phyloP scores from a whole-genome alignment of 92 coral and sea anemone species.

The Porites divaricata region DNA sequence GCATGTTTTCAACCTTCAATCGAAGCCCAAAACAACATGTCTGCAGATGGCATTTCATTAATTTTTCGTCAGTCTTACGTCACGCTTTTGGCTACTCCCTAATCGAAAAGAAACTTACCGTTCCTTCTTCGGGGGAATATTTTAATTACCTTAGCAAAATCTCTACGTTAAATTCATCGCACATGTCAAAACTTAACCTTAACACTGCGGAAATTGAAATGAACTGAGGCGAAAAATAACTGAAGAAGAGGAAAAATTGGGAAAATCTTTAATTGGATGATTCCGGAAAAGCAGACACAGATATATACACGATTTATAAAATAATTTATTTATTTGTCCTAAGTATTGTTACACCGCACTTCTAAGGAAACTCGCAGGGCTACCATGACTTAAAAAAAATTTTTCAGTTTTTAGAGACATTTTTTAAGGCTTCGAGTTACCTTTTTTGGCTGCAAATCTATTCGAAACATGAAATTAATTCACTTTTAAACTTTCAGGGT shows the following conservation, averaged over 20 bases:
- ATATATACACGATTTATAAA: conserved; percentile 1
- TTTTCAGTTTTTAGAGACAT: background rate
- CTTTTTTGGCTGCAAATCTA: background rate
- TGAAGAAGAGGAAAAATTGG: too few relatives aligned
- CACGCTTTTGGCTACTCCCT: conserved; percentile 4
- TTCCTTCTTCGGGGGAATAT: background rate
- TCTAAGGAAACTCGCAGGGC: conserved; percentile 14
- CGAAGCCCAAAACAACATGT: conserved; percentile 1
- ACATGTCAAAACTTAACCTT: background rate
- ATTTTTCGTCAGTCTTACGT: conserved; percentile 18
- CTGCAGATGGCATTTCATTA: conserved; percentile 15
- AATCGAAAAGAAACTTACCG: background rate
- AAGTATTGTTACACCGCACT: conserved; percentile 1
- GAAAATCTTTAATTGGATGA: background rate
- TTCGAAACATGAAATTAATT: background rate
- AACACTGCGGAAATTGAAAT: background rate
- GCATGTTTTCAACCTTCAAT: conserved; percentile 25
- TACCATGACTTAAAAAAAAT: background rate
- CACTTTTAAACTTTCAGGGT: background rate
- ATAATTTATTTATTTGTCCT: background rate
- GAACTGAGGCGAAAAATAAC: background rate
- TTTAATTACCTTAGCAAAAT: background rate
- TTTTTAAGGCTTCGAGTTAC: background rate
- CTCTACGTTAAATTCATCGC: background rate
- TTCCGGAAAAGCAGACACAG: conserved; percentile 9